These are phyloP conservation scores for Telmatherina bonti DNA, from an alignment of 2,797 vertebrate species.

Conservation along the genomic window DNA sequence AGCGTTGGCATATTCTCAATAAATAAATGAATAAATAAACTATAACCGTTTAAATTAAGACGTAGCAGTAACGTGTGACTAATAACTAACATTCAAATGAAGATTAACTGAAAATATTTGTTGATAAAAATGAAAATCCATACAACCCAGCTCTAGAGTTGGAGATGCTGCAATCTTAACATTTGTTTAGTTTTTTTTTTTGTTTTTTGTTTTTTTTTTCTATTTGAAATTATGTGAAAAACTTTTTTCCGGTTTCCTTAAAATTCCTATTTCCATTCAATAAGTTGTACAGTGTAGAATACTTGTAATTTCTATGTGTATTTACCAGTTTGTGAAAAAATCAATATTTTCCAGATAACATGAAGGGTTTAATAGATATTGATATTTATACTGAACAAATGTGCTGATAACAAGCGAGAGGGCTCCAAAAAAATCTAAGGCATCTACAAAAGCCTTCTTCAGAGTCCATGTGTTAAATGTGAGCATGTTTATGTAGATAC, in stretches of 20 bases:
- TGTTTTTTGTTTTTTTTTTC: slow-evolving; percentile 48
- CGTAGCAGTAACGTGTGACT: slow-evolving; percentile 23
- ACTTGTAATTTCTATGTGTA: slow-evolving; percentile 22
- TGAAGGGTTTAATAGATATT: neutral
- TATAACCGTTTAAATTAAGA: slow-evolving; percentile 31
- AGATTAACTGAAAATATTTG: slow-evolving; percentile 15
- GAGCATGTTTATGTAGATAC: slow-evolving; percentile 21
- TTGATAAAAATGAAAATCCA: slow-evolving; percentile 30
- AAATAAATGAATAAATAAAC: slow-evolving; percentile 32
- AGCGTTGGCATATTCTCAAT: slow-evolving; percentile 44
- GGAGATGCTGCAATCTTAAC: no score
- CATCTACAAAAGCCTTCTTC: slow-evolving; percentile 17
- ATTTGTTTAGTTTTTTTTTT: no score
- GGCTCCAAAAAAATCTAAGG: slow-evolving; percentile 32
- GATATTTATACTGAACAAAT: neutral
- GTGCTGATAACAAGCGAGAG: slow-evolving; percentile 35
- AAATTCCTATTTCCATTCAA: no score
- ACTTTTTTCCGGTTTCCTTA: no score
- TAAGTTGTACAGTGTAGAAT: slow-evolving; percentile 22
- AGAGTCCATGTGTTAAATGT: slow-evolving; percentile 16
- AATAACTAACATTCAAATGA: no score
- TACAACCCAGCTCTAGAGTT: slow-evolving; percentile 20
- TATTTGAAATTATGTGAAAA: slow-evolving; percentile 51
- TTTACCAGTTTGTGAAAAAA: slow-evolving; percentile 7
- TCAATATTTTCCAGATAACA: slow-evolving; percentile 14